Conservation (phyloP, 2,888 invertebrate genomes). For the Oligia strigilis region DNA sequence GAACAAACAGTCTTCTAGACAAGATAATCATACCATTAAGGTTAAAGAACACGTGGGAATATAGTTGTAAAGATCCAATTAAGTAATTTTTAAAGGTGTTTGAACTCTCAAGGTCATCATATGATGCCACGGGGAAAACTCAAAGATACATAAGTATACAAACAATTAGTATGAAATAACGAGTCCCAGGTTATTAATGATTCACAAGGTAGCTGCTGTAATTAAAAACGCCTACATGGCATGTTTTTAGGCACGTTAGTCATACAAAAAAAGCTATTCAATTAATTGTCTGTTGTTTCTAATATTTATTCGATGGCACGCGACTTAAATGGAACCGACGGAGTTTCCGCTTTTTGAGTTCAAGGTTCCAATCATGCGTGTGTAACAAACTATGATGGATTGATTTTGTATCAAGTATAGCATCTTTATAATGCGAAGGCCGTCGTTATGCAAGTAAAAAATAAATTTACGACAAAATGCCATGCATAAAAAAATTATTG, state of each 20-base stretch:
- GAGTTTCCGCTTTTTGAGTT: constrained; percentile 39
- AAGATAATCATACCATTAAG: not conserved
- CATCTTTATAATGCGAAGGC: not conserved
- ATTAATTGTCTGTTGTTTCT: constrained; percentile 45
- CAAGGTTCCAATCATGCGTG: constrained; percentile 23
- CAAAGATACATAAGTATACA: constrained; percentile 1
- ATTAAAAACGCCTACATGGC: constrained; percentile 59
- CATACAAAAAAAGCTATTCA: constrained; percentile 43
- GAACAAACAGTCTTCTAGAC: constrained; percentile 9
- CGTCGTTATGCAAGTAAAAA: not conserved
- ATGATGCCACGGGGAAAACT: constrained; percentile 3
- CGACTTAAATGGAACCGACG: constrained; percentile 42
- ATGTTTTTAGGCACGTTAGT: constrained; percentile 53
- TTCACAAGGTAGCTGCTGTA: constrained; percentile 38
- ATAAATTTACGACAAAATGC: not conserved
- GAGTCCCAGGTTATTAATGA: constrained; percentile 31
- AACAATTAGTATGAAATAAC: constrained; percentile 37
- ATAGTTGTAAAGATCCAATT: not conserved
- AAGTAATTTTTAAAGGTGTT: constrained; percentile 43
- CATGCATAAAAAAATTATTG: not conserved
- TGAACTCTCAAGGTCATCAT: constrained; percentile 49
- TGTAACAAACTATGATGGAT: not conserved
- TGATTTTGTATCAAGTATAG: not conserved
- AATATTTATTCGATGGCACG: constrained; percentile 36
- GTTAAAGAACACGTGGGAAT: constrained; percentile 32